phyloP scores from a whole-genome alignment of 2,113 vertebrate genomes.

The Arothron firmamentum region DNA sequence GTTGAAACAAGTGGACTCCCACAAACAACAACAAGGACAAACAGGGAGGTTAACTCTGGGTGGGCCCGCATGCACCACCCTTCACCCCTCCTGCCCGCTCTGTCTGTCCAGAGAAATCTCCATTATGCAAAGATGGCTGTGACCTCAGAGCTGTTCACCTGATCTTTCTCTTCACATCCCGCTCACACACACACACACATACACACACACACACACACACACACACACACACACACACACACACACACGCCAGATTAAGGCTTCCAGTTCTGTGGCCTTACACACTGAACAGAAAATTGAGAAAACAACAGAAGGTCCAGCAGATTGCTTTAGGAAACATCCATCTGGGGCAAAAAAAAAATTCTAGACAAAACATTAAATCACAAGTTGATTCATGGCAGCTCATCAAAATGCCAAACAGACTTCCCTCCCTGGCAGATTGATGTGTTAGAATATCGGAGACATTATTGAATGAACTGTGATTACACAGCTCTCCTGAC shows the following conservation, averaged over 20 bases:
- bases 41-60: constrained; percentile 45
- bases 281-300: constrained; percentile 24
- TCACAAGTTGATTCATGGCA: constrained; percentile 30
- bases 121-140: constrained; percentile 32
- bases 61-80: constrained; percentile 18
- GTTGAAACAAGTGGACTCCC: constrained; percentile 52
- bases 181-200: not conserved
- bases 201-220: constrained; percentile 7
- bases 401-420: constrained; percentile 29
- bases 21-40: constrained; percentile 30
- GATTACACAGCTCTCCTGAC: constrained; percentile 13
- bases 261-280: constrained; percentile 10
- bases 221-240: constrained; percentile 7
- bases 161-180: constrained; percentile 18
- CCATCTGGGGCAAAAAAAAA: constrained; percentile 34
- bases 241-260: not conserved
- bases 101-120: constrained; percentile 43
- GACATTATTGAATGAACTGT: constrained; percentile 6
- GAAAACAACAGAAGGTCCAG: constrained; percentile 45
- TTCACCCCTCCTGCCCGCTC: constrained; percentile 22
- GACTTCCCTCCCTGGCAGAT: constrained; percentile 15
- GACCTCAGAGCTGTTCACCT: constrained; percentile 61
- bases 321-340: constrained; percentile 49
- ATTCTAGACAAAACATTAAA: constrained; percentile 40
- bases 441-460: constrained; percentile 22